A percentile compares a stretch with the other conserved stretches of the same genome.
Evolutionary conservation across 2,797 vertebrate genomes (phyloP).

Genomic region (Manis javanica): DNA sequence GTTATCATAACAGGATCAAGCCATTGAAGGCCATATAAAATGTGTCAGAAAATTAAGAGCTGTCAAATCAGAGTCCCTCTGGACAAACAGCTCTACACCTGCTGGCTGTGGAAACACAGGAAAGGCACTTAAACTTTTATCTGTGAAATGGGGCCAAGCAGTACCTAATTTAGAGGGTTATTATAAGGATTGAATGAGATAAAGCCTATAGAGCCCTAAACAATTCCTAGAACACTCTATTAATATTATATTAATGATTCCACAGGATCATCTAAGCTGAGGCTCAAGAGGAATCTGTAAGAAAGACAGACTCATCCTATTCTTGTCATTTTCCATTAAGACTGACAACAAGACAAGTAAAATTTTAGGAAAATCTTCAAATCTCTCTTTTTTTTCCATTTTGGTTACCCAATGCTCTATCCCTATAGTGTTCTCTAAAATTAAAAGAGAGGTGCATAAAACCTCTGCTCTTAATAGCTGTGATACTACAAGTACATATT

Average conservation of each 20-base stretch:
- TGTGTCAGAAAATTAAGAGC: background rate
- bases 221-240: background rate
- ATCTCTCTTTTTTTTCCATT: background rate
- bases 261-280: background rate
- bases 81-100: background rate
- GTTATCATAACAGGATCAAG: background rate
- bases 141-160: conserved; percentile 6
- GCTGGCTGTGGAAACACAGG: background rate
- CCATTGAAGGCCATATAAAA: background rate
- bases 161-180: background rate
- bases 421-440: background rate
- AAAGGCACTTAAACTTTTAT: background rate
- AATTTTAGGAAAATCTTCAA: background rate
- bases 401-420: background rate
- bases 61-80: background rate
- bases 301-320: background rate
- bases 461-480: background rate
- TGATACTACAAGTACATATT: background rate
- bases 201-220: background rate
- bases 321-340: background rate
- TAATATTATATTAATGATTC: background rate
- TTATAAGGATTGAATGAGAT: background rate
- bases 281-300: background rate
- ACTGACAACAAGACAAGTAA: background rate
- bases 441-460: background rate